Base-by-base conservation (phyloP, 2,888 invertebrate species). In the Pyrrhosoma nymphula region DNA sequence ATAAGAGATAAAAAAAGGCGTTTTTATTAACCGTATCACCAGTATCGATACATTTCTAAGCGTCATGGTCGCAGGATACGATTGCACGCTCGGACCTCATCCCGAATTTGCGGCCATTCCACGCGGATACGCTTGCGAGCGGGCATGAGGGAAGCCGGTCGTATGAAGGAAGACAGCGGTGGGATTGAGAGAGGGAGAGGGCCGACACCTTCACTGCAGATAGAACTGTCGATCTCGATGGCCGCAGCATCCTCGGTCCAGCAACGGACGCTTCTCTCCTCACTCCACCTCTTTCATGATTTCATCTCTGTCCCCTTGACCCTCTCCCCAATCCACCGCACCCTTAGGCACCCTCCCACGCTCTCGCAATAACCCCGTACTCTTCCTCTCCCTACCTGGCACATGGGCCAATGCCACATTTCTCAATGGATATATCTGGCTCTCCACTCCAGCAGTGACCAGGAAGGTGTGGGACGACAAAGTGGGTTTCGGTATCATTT, bases 181-280 rank as follows among this genome's bases (percentile, higher is more conserved):
- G 82, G 82, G 26, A 82, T 82, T 35, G 16, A 35, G 82, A 23
- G n/a, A 8, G 82, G 16, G 14, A 14, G 82, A 35, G 35, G 8
- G 47, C 39, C 35, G 60, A 60, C 69, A 39, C 69, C 26, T 60
- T 63, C 69, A n/a, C 63, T 82, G 30, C 23, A 55, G 93, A 69
- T 93, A 47, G 93, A 93, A 23, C 26, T 93, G 93, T 93, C 93
- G 20, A 75, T 93, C 93, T 26, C n/a, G 93, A 47, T 93, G 93
- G 69, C 93, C 93, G 39, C 75, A 47, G 23, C 60, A 56, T 20
- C 63, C 60, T 35, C 35, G 26, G 63, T 23, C 69, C 20, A 26
- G 69, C 69, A n/a, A 18, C 6, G 16, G 16, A 3, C 60, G 16
- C 60, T 14, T 60, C 0, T 69, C 69, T 69, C 69, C 69, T 69